phyloP scores from a whole-genome alignment of 35 echinoderm and acorn worm species.

The Patiria miniata region DNA sequence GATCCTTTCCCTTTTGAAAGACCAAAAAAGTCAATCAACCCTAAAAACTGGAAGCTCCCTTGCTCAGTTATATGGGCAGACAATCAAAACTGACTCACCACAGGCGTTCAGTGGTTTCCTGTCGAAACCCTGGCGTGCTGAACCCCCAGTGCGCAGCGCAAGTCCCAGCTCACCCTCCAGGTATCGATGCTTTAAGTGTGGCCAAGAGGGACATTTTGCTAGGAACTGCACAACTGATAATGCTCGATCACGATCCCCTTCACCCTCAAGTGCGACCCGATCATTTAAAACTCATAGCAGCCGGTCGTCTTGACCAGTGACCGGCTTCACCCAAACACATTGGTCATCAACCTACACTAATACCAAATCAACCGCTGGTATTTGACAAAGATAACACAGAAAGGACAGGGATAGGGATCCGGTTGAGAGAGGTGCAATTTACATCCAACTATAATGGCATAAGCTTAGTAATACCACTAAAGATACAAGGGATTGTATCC shows the following conservation, averaged over 20 bases:
- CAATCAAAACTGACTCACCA: background rate
- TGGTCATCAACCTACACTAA: background rate
- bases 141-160: background rate
- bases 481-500: background rate
- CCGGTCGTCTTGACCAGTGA: background rate
- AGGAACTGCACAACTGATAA: background rate
- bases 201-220: slow-evolving; percentile 2
- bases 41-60: too few species aligned
- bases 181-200: background rate
- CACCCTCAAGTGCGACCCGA: background rate
- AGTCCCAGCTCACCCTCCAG: slow-evolving; percentile 1
- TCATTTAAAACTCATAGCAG: background rate
- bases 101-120: background rate
- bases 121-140: background rate
- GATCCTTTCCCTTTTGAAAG: background rate
- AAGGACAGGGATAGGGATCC: background rate
- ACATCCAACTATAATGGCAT: slow-evolving; percentile 1
- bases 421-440: background rate
- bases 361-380: background rate
- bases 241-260: background rate
- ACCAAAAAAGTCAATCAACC: background rate
- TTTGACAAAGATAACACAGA: slow-evolving; percentile 5
- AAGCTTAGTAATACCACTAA: background rate
- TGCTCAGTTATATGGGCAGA: background rate
- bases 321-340: background rate